phyloP scores from a whole-genome alignment of 2,888 invertebrate genomes.

The Marronus borbonicus region DNA sequence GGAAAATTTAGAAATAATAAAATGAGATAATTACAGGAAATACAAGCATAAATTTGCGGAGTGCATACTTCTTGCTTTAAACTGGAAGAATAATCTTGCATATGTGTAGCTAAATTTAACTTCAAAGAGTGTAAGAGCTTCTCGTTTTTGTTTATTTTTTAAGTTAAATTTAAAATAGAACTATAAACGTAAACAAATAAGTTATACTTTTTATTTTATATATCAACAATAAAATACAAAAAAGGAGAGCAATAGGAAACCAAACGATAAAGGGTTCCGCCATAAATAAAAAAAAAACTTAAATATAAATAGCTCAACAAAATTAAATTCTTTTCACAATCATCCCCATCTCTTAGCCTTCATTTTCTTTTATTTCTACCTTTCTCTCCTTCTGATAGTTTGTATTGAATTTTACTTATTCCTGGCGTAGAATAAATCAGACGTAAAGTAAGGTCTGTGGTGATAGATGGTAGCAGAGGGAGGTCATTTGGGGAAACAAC shows the following conservation, averaged over 20 bases:
- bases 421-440: slow-evolving; percentile 35
- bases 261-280: not conserved
- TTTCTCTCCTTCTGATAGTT: not conserved
- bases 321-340: slow-evolving; percentile 11
- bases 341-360: not conserved
- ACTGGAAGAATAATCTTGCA: no score
- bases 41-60: no score
- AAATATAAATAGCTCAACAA: slow-evolving; percentile 23
- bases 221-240: not conserved
- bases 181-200: no score
- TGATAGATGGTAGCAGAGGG: slow-evolving; percentile 30
- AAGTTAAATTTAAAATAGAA: no score
- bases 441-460: slow-evolving; percentile 33
- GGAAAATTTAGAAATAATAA: no score
- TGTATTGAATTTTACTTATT: slow-evolving; percentile 39
- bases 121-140: no score
- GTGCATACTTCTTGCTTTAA: no score
- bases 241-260: not conserved
- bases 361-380: slow-evolving; percentile 9
- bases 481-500: slow-evolving; percentile 42
- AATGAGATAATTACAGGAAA: no score
- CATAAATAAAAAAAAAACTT: slow-evolving; percentile 30
- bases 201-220: no score
- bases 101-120: no score
- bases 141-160: no score